phyloP scores from a whole-genome alignment of 2,888 invertebrate species.

The Chouioia cunea region DNA sequence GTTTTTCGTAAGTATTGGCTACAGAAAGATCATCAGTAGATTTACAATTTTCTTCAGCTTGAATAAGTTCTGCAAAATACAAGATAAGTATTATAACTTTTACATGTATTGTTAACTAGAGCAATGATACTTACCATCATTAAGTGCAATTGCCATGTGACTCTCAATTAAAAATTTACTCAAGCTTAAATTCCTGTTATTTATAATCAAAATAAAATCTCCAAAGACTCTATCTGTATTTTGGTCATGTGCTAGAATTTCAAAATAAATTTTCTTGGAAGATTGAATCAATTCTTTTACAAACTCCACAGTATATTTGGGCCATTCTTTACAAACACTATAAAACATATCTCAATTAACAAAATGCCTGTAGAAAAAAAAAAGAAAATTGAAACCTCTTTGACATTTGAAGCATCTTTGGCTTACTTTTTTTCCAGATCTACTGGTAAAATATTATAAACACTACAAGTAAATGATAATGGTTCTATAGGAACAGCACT shows the following conservation, averaged over 20 bases:
- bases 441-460: conserved; percentile 54
- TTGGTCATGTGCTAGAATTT: conserved; percentile 51
- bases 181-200: conserved; percentile 54
- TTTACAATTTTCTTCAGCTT: conserved; percentile 17
- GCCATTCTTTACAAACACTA: conserved; percentile 52
- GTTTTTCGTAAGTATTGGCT: background rate
- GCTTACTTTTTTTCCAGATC: conserved; percentile 22
- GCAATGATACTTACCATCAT: conserved; percentile 49
- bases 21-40: background rate
- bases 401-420: background rate
- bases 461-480: conserved; percentile 51
- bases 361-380: background rate
- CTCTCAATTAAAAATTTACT: conserved; percentile 54
- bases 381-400: conserved; percentile 4
- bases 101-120: background rate
- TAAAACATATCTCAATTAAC: conserved; percentile 14
- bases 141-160: conserved; percentile 54
- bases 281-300: conserved; percentile 53
- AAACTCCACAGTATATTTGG: conserved; percentile 51
- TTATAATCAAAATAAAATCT: conserved; percentile 59
- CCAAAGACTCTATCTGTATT: conserved; percentile 54
- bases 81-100: conserved; percentile 2
- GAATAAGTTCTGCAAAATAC: conserved; percentile 24
- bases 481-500: conserved; percentile 42
- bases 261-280: conserved; percentile 55